These are phyloP conservation scores for Melanotaenia boesemani DNA, from an alignment of 2,797 vertebrate genomes.

Conservation along the genomic window DNA sequence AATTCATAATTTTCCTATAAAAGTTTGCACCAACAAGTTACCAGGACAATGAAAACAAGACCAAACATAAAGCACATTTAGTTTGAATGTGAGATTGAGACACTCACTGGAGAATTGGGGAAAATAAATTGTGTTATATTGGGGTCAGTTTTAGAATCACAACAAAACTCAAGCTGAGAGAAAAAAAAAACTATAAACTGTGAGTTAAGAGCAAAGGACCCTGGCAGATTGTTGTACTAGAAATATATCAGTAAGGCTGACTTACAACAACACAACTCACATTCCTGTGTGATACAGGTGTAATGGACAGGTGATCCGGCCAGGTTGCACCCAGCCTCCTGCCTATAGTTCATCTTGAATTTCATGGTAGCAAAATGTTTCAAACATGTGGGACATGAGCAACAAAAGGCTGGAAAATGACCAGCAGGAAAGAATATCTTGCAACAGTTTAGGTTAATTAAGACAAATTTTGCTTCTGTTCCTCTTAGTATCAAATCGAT, in stretches of 20 bases:
- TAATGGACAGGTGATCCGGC: neutral
- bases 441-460: neutral
- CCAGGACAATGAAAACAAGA: neutral
- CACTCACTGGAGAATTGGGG: neutral
- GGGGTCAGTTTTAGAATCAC: neutral
- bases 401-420: neutral
- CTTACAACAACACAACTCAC: too few relatives aligned
- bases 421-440: too few relatives aligned
- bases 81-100: neutral
- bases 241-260: neutral
- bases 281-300: too few relatives aligned
- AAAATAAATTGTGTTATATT: neutral
- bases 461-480: neutral
- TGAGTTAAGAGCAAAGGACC: neutral
- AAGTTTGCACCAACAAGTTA: neutral
- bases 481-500: neutral
- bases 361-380: neutral
- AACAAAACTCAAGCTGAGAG: neutral
- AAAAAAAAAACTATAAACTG: neutral
- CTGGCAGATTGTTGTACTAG: neutral
- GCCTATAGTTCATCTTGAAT: neutral
- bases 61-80: neutral
- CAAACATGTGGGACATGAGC: neutral
- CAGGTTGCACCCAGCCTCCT: neutral
- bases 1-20: neutral